These are phyloP conservation scores for Eristalinus aeneus DNA, from an alignment of 2,888 invertebrate species.

Conservation along the genomic window DNA sequence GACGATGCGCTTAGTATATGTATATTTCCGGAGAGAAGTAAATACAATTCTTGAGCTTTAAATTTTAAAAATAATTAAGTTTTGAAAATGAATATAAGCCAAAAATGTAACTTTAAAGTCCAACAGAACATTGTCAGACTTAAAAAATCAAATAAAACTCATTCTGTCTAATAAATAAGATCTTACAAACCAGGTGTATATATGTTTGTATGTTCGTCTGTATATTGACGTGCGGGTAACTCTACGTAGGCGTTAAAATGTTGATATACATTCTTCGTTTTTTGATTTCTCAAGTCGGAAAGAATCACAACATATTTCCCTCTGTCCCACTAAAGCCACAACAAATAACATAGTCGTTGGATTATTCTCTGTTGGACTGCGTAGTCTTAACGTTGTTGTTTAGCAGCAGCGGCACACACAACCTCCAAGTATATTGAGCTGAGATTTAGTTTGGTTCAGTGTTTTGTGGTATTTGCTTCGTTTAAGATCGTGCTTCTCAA, in stretches of 20 bases:
- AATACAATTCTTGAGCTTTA: background rate
- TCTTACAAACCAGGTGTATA: background rate
- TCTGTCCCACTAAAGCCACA: slow-evolving; percentile 53
- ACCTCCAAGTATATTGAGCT: slow-evolving; percentile 58
- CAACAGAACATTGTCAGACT: background rate
- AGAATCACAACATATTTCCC: slow-evolving; percentile 65
- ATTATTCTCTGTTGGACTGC: slow-evolving; percentile 66
- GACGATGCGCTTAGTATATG: background rate
- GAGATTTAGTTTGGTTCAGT: slow-evolving; percentile 63
- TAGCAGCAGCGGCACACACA: slow-evolving; percentile 55
- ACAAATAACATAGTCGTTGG: slow-evolving; percentile 65
- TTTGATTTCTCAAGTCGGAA: slow-evolving; percentile 61
- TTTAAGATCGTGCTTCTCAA: slow-evolving; percentile 55
- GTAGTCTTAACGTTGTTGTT: slow-evolving; percentile 56
- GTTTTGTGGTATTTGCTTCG: slow-evolving; percentile 57
- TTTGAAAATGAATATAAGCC: background rate
- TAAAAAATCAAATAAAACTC: background rate
- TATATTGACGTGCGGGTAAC: slow-evolving; percentile 49
- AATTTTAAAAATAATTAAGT: background rate
- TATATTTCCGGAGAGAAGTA: slow-evolving; percentile 11
- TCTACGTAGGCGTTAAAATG: slow-evolving; percentile 70
- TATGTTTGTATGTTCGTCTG: slow-evolving; percentile 7
- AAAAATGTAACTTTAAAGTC: background rate
- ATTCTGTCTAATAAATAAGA: slow-evolving; percentile 12
- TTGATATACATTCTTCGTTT: slow-evolving; percentile 60